phyloP scores from a whole-genome alignment of 2,113 vertebrate genomes.

The Aspiorhynchus laticeps region DNA sequence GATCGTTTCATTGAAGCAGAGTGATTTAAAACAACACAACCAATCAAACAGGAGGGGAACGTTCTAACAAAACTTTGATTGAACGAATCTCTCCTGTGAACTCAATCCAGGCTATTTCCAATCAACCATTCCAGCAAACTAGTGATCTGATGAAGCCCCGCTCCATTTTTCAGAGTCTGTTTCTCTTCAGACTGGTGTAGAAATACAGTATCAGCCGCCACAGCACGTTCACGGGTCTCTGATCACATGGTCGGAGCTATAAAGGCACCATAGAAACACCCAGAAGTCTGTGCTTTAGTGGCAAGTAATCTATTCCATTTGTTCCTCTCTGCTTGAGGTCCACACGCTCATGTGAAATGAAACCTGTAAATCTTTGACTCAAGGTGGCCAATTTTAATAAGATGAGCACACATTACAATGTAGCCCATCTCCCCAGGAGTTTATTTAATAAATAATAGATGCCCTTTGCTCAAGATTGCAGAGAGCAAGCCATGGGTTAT shows the following conservation, averaged over 20 bases:
- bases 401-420: slow-evolving; percentile 48
- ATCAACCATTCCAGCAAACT: neutral
- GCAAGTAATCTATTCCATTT: slow-evolving; percentile 45
- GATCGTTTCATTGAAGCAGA: neutral
- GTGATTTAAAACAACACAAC: neutral
- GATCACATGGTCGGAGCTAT: neutral
- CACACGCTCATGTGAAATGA: slow-evolving; percentile 46
- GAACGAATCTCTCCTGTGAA: neutral
- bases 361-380: slow-evolving; percentile 56
- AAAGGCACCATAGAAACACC: neutral
- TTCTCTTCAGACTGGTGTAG: neutral
- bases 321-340: slow-evolving; percentile 27
- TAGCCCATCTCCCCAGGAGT: slow-evolving; percentile 42
- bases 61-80: neutral
- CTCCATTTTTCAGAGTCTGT: neutral
- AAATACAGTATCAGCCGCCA: neutral
- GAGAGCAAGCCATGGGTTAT: slow-evolving; percentile 4
- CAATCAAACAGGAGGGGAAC: neutral
- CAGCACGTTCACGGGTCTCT: neutral
- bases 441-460: slow-evolving; percentile 52
- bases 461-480: slow-evolving; percentile 39
- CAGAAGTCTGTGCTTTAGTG: slow-evolving; percentile 17
- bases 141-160: neutral
- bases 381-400: slow-evolving; percentile 53
- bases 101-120: neutral